Percentiles rank a stretch among this genome's conserved stretches.
Evolutionary conservation across 1,140 invertebrate species (phyloP).

Genomic region (Batillaria attramentaria): DNA sequence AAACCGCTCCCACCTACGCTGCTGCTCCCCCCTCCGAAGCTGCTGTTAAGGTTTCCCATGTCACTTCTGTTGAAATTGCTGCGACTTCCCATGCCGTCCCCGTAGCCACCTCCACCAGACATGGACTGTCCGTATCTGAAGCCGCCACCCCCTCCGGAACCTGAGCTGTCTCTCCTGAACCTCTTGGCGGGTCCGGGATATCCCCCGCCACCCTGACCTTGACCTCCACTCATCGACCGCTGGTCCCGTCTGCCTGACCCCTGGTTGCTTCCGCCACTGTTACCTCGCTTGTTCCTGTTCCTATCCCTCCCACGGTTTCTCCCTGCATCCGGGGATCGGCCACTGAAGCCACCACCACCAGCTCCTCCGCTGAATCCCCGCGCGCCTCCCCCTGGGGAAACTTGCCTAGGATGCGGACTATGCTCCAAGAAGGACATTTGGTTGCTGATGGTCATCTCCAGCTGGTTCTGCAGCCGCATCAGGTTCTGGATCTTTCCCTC

Average conservation of each 20-base stretch:
- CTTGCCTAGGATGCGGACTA: neutral
- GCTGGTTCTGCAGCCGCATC: constrained; percentile 27
- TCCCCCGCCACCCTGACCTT: neutral
- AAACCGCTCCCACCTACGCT: neutral
- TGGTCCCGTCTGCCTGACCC: neutral
- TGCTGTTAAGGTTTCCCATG: neutral
- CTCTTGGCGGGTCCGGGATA: neutral
- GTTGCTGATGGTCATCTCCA: constrained; percentile 24
- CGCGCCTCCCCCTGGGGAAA: constrained; percentile 1
- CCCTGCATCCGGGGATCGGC: neutral
- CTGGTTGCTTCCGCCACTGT: neutral
- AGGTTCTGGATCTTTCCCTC: constrained; percentile 17
- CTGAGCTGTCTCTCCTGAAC: neutral
- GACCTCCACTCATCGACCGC: neutral
- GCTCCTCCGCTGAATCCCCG: neutral
- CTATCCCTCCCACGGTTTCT: neutral
- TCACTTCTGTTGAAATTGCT: neutral
- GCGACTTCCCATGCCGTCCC: neutral
- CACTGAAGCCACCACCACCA: neutral
- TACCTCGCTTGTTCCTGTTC: neutral
- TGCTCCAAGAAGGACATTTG: constrained; percentile 25
- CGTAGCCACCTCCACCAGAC: neutral
- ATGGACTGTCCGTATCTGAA: too few relatives aligned
- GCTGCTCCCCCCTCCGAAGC: neutral
- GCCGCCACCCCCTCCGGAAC: neutral